These are phyloP conservation scores for Apamea sordens DNA, from an alignment of 2,888 invertebrate genomes.

Conservation along the genomic window DNA sequence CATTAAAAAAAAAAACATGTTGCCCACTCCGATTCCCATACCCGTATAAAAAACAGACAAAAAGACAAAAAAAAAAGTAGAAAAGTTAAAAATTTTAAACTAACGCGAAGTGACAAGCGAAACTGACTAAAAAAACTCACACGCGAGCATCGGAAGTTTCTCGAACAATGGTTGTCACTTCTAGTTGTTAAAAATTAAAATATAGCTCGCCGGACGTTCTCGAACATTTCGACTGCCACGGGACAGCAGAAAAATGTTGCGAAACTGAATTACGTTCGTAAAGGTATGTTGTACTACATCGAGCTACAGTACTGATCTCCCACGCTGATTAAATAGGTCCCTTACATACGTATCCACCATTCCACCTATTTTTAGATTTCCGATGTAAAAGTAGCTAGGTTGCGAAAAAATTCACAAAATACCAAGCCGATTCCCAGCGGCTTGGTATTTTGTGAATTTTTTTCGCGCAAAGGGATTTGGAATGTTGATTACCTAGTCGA, in stretches of 20 bases:
- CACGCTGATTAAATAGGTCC: background rate
- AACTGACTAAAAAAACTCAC: conserved; percentile 45
- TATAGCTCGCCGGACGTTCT: conserved; percentile 18
- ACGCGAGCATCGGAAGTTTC: conserved; percentile 48
- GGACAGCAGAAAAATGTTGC: background rate
- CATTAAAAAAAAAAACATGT: background rate
- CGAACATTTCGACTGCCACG: conserved; percentile 23
- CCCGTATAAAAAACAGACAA: conserved; percentile 3
- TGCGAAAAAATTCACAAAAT: too few relatives aligned
- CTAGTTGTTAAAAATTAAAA: conserved; percentile 58
- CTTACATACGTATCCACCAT: background rate
- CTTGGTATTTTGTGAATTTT: background rate
- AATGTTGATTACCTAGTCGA: background rate
- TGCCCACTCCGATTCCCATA: conserved; percentile 18
- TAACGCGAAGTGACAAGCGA: conserved; percentile 29
- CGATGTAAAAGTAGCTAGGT: too few relatives aligned
- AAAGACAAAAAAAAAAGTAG: conserved; percentile 2
- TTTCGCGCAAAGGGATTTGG: background rate
- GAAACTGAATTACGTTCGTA: conserved; percentile 10
- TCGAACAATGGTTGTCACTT: conserved; percentile 50
- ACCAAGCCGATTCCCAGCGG: too few relatives aligned
- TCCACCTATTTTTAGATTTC: background rate
- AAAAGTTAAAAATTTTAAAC: conserved; percentile 21
- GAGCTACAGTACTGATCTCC: too few relatives aligned
- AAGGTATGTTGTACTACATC: background rate